These are phyloP conservation scores for Heliconius hortense DNA, from an alignment of 2,888 invertebrate species.

Conservation along the genomic window DNA sequence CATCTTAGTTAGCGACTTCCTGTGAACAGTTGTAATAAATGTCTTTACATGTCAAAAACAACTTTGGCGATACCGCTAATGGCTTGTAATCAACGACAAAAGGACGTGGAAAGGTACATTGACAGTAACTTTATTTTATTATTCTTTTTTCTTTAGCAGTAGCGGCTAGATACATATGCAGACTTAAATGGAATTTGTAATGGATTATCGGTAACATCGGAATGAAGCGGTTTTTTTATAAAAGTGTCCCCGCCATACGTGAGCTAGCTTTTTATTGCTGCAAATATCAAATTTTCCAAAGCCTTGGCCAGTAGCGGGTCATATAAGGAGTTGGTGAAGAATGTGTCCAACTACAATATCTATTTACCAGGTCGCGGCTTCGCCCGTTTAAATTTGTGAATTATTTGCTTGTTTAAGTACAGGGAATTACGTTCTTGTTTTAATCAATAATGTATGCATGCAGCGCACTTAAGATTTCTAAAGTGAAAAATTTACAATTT, in stretches of 20 bases:
- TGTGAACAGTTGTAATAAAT: neutral
- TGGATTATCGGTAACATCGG: neutral
- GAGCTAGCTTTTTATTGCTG: neutral
- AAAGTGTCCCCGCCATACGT: neutral
- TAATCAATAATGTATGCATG: no score
- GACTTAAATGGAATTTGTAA: constrained; percentile 10
- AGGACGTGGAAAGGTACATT: constrained; percentile 1
- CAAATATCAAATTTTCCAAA: constrained; percentile 10
- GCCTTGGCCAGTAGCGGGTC: neutral
- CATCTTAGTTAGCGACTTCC: neutral
- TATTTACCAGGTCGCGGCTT: no score
- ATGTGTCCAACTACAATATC: neutral
- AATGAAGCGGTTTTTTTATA: constrained; percentile 7
- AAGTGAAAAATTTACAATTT: no score
- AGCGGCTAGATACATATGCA: neutral
- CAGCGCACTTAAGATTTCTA: no score
- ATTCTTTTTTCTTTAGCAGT: neutral
- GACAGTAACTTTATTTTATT: neutral
- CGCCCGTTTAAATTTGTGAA: no score
- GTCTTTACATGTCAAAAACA: neutral
- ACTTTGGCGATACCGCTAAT: neutral
- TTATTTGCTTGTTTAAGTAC: no score
- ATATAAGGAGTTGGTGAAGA: constrained; percentile 4
- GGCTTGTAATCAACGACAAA: constrained; percentile 1
- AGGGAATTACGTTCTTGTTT: no score